Conservation (phyloP, 2,797 vertebrate genomes). For the Euphonia xanthogaster region DNA sequence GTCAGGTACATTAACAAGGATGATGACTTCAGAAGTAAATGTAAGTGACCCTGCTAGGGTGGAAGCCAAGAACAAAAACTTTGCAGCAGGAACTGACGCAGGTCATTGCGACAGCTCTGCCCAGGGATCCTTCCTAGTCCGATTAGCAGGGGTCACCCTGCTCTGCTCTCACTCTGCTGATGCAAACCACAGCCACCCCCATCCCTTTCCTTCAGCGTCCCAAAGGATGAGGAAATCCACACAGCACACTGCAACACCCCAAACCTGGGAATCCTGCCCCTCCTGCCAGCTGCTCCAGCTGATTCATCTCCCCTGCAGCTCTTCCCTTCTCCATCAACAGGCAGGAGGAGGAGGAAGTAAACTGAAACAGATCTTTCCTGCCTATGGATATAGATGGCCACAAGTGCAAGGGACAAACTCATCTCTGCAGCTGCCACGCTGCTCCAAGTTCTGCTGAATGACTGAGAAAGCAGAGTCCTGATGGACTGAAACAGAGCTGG, state of each 20-base stretch:
- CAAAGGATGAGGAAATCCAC: not conserved
- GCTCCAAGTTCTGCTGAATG: not conserved
- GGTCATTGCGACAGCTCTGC: not conserved
- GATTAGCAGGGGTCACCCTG: not conserved
- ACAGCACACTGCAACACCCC: fast-evolving
- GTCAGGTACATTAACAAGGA: not conserved
- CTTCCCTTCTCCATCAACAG: not conserved
- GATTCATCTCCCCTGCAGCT: fast-evolving
- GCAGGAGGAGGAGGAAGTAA: not conserved
- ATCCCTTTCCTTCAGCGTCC: fast-evolving
- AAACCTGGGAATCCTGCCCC: not conserved
- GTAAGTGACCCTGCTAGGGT: not conserved
- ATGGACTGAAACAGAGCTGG: not conserved
- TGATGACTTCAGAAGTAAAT: not conserved
- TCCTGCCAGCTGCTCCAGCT: fast-evolving
- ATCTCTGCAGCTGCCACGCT: not conserved
- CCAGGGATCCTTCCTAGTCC: not conserved
- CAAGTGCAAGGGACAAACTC: not conserved
- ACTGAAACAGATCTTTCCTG: fast-evolving
- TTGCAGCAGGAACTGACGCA: not conserved
- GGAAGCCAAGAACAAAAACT: not conserved
- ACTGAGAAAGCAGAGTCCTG: not conserved
- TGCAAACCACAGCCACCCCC: not conserved
- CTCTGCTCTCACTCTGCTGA: not conserved
- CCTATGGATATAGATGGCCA: not conserved